Base-by-base conservation (phyloP, 2,888 invertebrate genomes). In the Lepidochrysops patricia region DNA sequence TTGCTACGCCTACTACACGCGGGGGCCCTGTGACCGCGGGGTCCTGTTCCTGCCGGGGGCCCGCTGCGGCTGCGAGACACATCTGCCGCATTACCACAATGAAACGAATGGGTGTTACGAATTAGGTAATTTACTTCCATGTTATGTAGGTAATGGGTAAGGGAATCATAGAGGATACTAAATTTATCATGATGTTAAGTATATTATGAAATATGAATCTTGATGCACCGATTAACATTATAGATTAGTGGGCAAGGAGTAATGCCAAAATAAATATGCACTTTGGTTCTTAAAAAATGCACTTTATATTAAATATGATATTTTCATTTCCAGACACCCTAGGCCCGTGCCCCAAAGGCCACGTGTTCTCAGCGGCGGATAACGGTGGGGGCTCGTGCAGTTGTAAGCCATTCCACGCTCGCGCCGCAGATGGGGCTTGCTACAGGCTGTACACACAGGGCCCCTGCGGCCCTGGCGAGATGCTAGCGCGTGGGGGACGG, bases 391-490 rank as follows among this genome's bases (percentile, higher is more conserved):
- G 80, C 0, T 77, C 82, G 0, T 95, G 95, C 68, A 80, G 83
- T 49, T 96, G 95, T 77, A 95, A 94, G 82, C 86, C 91, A 0
- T 92, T 92, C 67, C 93, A 95, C 72, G 84, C 88, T 1, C 71
- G 81, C 1, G 90, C 75, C n/a, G 71, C 69, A 0, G 90, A 92
- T 62, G 93, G 93, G 0, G 84, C 91, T 0, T 96, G 96, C 76
- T 96, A 96, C 79, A 86, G 96, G 13, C 90, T 94, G 0, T 95
- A 94, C 73, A 96, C 96, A 0, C 90, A 93, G 64, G 96, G 96
- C 0, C 96, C 96, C 0, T 96, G 96, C 72, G 89, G 82, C 0
- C 72, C 81, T 13, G 92, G 93, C 27, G 90, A 94, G 71, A 94
- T 95, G 88, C 90, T 95, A 19, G 77, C 93, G 0, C 92, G 94